A percentile compares a stretch with the other conserved stretches of the same genome.
Evolutionary conservation across 2,888 invertebrate species (phyloP).

Genomic region (Reticulitermes lucifugus): DNA sequence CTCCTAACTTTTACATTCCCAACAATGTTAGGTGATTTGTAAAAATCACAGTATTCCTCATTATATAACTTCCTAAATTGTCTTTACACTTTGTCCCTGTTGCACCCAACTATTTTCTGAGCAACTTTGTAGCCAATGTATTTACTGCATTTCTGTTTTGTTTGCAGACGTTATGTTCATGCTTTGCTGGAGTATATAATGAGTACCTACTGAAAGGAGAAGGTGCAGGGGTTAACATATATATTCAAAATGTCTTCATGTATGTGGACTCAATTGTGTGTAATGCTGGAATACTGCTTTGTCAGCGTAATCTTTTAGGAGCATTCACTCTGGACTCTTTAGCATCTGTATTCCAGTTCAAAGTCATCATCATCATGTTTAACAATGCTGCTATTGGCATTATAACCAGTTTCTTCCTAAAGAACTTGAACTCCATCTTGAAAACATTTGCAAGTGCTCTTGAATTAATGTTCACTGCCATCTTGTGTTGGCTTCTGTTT

Average conservation of each 20-base stretch:
- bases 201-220: conserved; percentile 91
- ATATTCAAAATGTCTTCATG: conserved; percentile 95
- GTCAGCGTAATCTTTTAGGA: conserved; percentile 73
- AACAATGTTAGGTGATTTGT: too few species aligned
- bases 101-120: too few species aligned
- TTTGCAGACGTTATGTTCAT: conserved; percentile 90
- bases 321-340: conserved; percentile 72
- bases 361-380: conserved; percentile 83
- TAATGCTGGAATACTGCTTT: conserved; percentile 78
- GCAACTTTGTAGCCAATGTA: too few species aligned
- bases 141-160: conserved; percentile 64
- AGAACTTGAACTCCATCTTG: conserved; percentile 92
- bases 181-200: conserved; percentile 95
- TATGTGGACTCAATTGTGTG: conserved; percentile 95
- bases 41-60: too few species aligned
- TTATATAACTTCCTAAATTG: too few species aligned
- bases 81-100: too few species aligned
- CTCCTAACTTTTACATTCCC: too few species aligned
- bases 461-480: conserved; percentile 90
- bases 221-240: conserved; percentile 87
- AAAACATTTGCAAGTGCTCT: conserved; percentile 96
- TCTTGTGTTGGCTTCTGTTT: conserved; percentile 88
- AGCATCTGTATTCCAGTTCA: conserved; percentile 71
- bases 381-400: conserved; percentile 94
- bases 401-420: conserved; percentile 92